Evolutionary conservation across 2,888 invertebrate genomes (phyloP), one percentile per base, ranked within the genome.

Genomic region (Habroteleia sp.): DNA sequence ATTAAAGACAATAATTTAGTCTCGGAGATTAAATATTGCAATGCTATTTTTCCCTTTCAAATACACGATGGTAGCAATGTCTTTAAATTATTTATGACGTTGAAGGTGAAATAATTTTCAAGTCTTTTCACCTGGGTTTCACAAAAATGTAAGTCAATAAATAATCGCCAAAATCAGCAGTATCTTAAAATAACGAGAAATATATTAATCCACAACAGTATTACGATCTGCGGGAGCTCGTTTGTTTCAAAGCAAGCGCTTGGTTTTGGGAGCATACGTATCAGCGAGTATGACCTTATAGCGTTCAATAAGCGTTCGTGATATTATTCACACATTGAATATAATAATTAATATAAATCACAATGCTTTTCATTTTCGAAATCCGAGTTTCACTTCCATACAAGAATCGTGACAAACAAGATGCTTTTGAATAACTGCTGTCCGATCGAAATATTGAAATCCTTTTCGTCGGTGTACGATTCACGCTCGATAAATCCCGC

Each of bases 401-500:
- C 60, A 54, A 41, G 50, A 50, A 35, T 75, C 75, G 71, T 75
- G 75, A 72, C 72, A 63, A 63, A 56, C 63, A 79, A 74, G 68
- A 74, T 46, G 74, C 71, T 81, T 80, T 79, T 78, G 80, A 82
- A 74, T 79, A 80, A 80, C 77, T 68, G 56, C 62, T 46, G 74
- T 69, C 52, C 50, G 71, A 79, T 78, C 77, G 74, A 76, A 76
- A 77, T 80, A 79, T 80, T 60, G 77, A 74, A 74, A 71, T 75
- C 56, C 62, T 62, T 60, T 73, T 72, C 73, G 73, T 44, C 58
- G 65, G 69, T 50, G 72, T 72, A 75, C 78, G 81, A 80, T 81
- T 81, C 80, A 79, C 80, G 80, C 79, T 78, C 82, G 82, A 84
- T 85, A 85, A 85, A 84, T 83, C 82, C 78, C 77, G 60, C 80